Base-by-base conservation (phyloP, 2,888 invertebrate species). In the Pseudococcus viburni region DNA sequence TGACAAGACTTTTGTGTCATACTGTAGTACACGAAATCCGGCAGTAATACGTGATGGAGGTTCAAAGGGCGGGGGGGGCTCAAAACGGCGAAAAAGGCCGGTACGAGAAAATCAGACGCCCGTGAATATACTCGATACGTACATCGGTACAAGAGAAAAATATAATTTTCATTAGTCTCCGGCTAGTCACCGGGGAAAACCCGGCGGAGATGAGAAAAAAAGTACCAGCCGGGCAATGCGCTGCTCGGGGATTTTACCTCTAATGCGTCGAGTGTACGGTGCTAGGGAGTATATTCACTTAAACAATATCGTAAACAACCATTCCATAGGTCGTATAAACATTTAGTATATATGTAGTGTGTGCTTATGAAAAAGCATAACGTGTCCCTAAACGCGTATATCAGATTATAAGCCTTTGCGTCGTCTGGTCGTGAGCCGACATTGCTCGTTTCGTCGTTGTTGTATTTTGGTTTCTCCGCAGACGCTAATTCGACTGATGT, bases 321-420 rank as follows among this genome's bases (percentile, higher is more conserved):
- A 39, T 73, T 68, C 26, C 9, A 26, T 12, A 0, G 26, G n/a
- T 64, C 64, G 73, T 68, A 68, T 26, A 42, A 42, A 42, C 42
- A 42, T 42, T 42, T 42, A 73, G 73, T 73, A 73, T 73, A 73
- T 55, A 55, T 55, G 64, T 22, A 19, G 64, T 64, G 64, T 64
- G 73, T 73, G 73, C 73, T 73, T 73, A 73, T 73, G 73, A 73
- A 73, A 42, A 73, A 73, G 73, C 73, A 73, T 73, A 73, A 73
- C 73, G 73, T 73, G 73, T 73, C 73, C 73, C 73, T 73, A 73
- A 73, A 73, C 73, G 73, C 73, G 73, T 73, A 73, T 73, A 73
- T 73, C 73, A 73, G 73, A 73, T 73, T 73, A 73, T 73, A 73
- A 73, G 73, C 73, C 73, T 73, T 12, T 33, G 33, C 22, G n/a